Evolutionary conservation across 2,888 invertebrate species (phyloP), one percentile per base, ranked within the genome.

Genomic region (Linnaemya tessellans): DNA sequence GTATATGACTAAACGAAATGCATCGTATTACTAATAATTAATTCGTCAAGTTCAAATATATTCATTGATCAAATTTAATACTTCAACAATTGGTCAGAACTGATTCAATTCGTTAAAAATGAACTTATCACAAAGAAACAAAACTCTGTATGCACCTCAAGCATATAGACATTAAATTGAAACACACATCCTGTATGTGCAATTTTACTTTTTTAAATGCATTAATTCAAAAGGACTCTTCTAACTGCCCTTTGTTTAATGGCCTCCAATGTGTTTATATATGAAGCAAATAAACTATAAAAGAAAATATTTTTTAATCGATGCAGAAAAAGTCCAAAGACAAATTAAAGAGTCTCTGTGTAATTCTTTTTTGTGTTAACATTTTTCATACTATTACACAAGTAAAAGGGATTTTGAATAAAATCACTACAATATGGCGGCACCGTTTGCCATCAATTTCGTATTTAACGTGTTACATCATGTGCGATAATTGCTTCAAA

Each of bases 401-500:
- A 64, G 30, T 30, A 64, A 80, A 54, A 68, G 41, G 18, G 62
- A 70, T 43, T 75, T 64, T 68, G 20, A 22, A 62, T 67, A 8
- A 74, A 74, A 80, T 43, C 54, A 62, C 54, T 75, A 62, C 77
- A 77, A 73, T 74, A 65, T 64, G 73, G 67, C 83, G 65, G 51
- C 78, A 71, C 58, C 65, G 73, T 78, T 73, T 83, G 67, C 67
- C 67, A 77, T 70, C 64, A 67, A 60, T 73, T 78, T 83, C 43
- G 46, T 67, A 62, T 74, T 78, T 79, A 67, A 83, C 67, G 84
- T 84, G 84, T 73, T 79, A 74, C 84, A 79, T 85, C 84, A 81
- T 79, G 79, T 81, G 81, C 70, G 77, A 81, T 85, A 85, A 85
- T 85, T 81, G 81, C 79, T 79, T 68, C 73, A 84, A 81, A 84